These are phyloP conservation scores for Alouatta palliata DNA, from an alignment of 2,113 vertebrate species.

Conservation along the genomic window DNA sequence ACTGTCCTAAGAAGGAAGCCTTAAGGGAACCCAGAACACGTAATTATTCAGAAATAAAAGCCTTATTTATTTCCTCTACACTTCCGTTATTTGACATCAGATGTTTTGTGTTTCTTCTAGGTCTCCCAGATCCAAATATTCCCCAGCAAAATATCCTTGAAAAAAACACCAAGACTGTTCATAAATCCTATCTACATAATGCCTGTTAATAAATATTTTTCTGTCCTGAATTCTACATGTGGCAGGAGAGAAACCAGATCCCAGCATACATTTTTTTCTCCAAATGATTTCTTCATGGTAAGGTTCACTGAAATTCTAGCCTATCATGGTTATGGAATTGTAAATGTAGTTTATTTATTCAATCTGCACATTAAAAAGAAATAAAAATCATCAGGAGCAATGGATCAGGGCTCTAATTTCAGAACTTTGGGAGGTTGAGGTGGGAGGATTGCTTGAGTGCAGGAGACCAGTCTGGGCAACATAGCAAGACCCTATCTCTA, in stretches of 20 bases:
- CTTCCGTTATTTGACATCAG: background rate
- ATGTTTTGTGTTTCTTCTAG: background rate
- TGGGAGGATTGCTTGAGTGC: too few species aligned
- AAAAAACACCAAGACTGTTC: background rate
- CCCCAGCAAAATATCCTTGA: background rate
- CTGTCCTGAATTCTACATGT: background rate
- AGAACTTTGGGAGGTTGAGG: too few species aligned
- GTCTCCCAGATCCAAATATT: background rate
- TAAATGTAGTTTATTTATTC: background rate
- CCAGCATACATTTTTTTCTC: background rate
- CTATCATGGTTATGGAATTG: fast-evolving
- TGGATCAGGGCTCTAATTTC: too few species aligned
- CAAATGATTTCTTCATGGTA: fast-evolving
- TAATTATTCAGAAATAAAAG: fast-evolving
- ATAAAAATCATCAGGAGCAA: background rate
- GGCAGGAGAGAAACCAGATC: background rate
- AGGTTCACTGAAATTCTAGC: background rate
- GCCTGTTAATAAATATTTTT: background rate
- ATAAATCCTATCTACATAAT: background rate
- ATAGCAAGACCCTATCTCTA: too few species aligned
- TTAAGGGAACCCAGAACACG: fast-evolving
- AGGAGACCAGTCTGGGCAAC: too few species aligned
- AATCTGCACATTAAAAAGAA: background rate
- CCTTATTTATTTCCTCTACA: background rate
- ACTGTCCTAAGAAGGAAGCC: background rate